Evolutionary conservation across 1,140 invertebrate species (phyloP), one percentile per base, ranked within the genome.

Genomic region (Dufourea novaeangliae): DNA sequence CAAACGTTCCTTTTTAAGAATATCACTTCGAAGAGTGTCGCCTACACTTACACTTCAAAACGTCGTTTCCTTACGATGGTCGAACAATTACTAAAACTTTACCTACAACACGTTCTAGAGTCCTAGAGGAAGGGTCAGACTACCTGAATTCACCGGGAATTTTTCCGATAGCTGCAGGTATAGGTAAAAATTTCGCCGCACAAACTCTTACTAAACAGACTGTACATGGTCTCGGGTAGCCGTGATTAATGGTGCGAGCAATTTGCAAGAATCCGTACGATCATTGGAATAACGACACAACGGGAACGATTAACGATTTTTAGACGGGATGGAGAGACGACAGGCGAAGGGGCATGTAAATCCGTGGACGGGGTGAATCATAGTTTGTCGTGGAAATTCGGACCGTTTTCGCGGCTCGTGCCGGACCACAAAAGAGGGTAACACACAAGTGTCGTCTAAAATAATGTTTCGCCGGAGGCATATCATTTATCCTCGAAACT

Each of bases 381-480:
- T 66, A 37, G 61, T 56, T 37, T n/a, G 59, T 25, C 64, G 66
- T 25, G 25, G 46, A 75, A 75, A 62, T 57, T 68, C 54, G 41
- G 50, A n/a, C 20, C n/a, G 64, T 27, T 37, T 25, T 44, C 14
- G 52, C n/a, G 27, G n/a, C 27, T 11, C 64, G 29, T 8, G 17
- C 37, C 34, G 27, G 32, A 22, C 39, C 70, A 67, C 67, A 80
- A 76, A 79, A 25, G 50, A 69, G 77, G 41, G n/a, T n/a, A n/a
- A n/a, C n/a, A n/a, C 74, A 78, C 81, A 64, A 52, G 64, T 74
- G 77, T 81, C 78, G 73, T 84, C 64, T 41, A 56, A 85, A 85
- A 84, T 85, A 83, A 85, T 84, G 63, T 73, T 74, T 73, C 72
- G 72, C 39, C 78, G 34, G 44, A 25, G 72, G 64, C 57, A 41